Conservation (phyloP, 2,113 vertebrate species). For the Rhea pennata region DNA sequence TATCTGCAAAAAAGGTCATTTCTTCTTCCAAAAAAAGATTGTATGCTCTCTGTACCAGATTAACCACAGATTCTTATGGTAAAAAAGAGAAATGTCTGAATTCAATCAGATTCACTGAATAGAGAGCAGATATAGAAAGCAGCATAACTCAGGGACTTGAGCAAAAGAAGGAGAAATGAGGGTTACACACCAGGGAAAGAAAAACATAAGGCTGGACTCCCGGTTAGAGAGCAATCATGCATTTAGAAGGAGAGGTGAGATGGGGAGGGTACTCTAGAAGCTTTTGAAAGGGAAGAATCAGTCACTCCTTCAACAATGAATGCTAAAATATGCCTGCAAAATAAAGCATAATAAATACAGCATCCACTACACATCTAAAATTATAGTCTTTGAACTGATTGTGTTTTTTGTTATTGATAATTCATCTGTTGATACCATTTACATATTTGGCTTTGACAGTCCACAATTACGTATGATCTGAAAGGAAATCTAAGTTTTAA, state of each 20-base stretch:
- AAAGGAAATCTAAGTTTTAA: conserved; percentile 57
- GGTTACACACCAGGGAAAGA: neutral
- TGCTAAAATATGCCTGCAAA: neutral
- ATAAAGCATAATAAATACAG: neutral
- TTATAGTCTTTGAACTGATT: neutral
- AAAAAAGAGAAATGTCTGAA: neutral
- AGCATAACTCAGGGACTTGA: neutral
- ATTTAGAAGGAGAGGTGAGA: neutral
- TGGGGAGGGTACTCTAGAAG: neutral
- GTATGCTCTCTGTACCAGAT: neutral
- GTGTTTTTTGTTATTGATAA: neutral
- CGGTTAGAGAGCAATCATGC: neutral
- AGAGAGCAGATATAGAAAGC: neutral
- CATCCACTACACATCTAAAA: neutral
- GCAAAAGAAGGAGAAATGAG: neutral
- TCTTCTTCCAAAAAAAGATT: neutral
- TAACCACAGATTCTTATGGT: neutral
- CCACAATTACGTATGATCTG: conserved; percentile 57
- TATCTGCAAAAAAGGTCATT: neutral
- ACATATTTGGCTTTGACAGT: conserved; percentile 52
- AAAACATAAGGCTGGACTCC: neutral
- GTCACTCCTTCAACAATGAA: neutral
- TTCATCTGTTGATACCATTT: conserved; percentile 1
- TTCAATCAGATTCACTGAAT: neutral
- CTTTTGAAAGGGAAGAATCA: neutral